Percentiles rank a stretch among this genome's conserved stretches.
Conservation (phyloP, 2,113 vertebrate species). For the Neotoma lepida region DNA sequence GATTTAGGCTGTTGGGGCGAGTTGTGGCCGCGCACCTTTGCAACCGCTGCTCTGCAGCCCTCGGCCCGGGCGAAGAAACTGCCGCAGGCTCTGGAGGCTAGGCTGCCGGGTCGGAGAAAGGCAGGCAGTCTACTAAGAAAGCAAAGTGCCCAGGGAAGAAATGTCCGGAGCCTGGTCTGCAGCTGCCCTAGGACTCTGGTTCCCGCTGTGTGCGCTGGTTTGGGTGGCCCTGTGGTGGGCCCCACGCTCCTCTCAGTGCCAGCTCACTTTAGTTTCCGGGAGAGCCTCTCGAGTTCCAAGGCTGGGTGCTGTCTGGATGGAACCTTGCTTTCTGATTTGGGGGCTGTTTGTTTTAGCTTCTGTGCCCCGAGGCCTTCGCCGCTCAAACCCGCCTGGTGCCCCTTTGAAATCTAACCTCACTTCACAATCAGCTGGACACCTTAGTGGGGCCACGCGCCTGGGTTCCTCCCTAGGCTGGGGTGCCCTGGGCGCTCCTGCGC, state of each 20-base stretch:
- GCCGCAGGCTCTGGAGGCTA: not conserved
- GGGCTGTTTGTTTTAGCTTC: not conserved
- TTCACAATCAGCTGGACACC: not conserved
- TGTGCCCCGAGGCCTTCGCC: not conserved
- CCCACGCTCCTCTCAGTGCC: not conserved
- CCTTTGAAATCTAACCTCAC: not conserved
- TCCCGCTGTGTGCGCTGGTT: not conserved
- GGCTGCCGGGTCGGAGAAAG: not conserved
- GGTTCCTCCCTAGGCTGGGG: not conserved
- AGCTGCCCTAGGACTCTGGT: not conserved
- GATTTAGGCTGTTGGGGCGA: constrained; percentile 81
- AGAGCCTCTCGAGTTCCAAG: not conserved
- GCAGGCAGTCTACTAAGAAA: not conserved
- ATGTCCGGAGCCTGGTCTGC: not conserved
- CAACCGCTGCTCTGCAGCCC: constrained; percentile 71
- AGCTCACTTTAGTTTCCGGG: not conserved
- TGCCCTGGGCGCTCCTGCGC: not conserved
- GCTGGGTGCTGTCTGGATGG: not conserved
- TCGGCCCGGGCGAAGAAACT: not conserved
- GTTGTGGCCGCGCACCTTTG: constrained; percentile 80
- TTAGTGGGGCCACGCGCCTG: not conserved
- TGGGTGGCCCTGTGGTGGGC: not conserved
- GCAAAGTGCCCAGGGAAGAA: not conserved
- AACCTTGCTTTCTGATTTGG: not conserved
- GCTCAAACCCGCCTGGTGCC: not conserved